phyloP scores from a whole-genome alignment of 2,113 vertebrate species.

The Vicugna pacos region DNA sequence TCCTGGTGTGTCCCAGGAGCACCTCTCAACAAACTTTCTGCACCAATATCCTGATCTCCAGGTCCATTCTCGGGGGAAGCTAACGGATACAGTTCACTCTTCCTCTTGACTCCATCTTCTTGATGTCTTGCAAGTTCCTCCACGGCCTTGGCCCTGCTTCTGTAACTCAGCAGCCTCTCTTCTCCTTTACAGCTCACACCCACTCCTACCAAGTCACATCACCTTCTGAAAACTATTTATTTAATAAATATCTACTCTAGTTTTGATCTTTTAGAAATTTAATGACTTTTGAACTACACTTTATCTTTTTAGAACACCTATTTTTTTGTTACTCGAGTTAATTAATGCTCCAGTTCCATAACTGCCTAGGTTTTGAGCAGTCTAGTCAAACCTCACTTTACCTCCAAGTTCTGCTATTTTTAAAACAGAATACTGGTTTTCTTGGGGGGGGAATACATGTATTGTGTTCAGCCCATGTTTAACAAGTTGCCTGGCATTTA shows the following conservation, averaged over 20 bases:
- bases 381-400: neutral
- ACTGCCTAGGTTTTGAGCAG: neutral
- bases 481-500: neutral
- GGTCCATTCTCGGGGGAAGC: too few species aligned
- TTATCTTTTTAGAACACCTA: neutral
- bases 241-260: neutral
- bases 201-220: neutral
- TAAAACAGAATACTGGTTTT: neutral
- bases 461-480: neutral
- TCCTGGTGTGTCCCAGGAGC: too few species aligned
- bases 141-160: neutral
- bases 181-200: neutral
- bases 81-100: too few species aligned
- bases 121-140: neutral
- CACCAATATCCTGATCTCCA: too few species aligned
- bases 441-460: neutral
- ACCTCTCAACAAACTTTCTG: too few species aligned
- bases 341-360: neutral
- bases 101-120: neutral
- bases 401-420: neutral
- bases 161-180: too few species aligned
- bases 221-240: neutral
- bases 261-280: neutral
- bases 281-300: neutral
- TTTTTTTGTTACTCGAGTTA: neutral